phyloP scores from a whole-genome alignment of 2,113 vertebrate genomes.

The Sminthopsis crassicaudata region DNA sequence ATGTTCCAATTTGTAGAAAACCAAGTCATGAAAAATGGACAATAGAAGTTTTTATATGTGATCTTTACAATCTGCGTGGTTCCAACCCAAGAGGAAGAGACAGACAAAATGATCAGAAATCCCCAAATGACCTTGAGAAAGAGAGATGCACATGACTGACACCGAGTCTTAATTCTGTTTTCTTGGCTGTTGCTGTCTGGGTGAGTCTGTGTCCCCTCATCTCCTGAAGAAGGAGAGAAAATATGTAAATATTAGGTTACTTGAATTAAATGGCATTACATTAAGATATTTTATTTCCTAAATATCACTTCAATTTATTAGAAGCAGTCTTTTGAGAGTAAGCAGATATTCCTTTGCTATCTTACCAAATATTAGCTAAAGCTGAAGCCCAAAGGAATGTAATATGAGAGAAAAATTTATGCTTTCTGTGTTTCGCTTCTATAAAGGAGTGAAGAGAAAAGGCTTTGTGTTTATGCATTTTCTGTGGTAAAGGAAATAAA shows the following conservation, averaged over 20 bases:
- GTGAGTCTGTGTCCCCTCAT: conserved; percentile 91
- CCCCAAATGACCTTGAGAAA: conserved; percentile 94
- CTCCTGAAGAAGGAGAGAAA: conserved; percentile 84
- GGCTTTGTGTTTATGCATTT: background rate
- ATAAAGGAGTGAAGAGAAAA: background rate
- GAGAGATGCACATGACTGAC: conserved; percentile 88
- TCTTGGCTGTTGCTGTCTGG: conserved; percentile 82
- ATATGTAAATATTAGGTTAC: conserved; percentile 46
- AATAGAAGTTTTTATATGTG: conserved; percentile 98
- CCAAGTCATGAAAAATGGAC: conserved; percentile 99
- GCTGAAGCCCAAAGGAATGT: background rate
- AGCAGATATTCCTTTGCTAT: background rate
- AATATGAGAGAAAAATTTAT: background rate
- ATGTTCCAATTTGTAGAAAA: conserved; percentile 99
- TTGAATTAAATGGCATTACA: conserved; percentile 18
- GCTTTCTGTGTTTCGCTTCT: background rate
- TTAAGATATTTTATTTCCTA: background rate
- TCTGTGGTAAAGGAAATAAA: background rate
- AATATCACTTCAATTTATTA: background rate
- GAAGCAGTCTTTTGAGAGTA: background rate
- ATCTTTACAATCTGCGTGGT: conserved; percentile 98
- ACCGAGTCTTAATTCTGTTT: conserved; percentile 89
- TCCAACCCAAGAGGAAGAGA: conserved; percentile 98
- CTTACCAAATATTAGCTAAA: background rate
- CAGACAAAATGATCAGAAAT: conserved; percentile 94